A percentile compares a stretch with the other conserved stretches of the same genome.
Conservation (phyloP, 2,888 invertebrate species). For the Parthenolecanium corni region DNA sequence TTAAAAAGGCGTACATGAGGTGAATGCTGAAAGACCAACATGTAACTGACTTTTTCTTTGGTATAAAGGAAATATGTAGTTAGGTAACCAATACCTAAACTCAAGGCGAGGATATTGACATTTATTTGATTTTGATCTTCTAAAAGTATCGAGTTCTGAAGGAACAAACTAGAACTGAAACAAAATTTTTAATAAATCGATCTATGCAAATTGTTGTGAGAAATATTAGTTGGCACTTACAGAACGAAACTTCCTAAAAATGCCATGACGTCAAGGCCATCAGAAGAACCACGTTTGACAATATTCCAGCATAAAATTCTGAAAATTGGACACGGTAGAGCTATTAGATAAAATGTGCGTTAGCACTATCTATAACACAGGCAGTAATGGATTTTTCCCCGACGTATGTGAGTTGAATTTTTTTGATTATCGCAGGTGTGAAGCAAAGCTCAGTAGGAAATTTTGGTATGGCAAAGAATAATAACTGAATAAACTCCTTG, state of each 20-base stretch:
- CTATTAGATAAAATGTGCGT: not conserved
- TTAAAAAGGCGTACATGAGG: not conserved
- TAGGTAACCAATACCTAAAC: not conserved
- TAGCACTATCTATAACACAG: not conserved
- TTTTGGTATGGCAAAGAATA: too few relatives aligned
- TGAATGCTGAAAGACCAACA: not conserved
- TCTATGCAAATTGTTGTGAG: not conserved
- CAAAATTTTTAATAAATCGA: not conserved
- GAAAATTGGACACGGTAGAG: not conserved
- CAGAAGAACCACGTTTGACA: constrained; percentile 53
- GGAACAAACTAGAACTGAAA: constrained; percentile 9
- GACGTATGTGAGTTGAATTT: too few relatives aligned
- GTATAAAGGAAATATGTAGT: constrained; percentile 15
- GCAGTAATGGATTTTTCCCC: too few relatives aligned
- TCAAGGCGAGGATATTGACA: not conserved
- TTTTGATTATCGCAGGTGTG: too few relatives aligned
- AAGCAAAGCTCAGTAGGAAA: too few relatives aligned
- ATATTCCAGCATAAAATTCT: constrained; percentile 61
- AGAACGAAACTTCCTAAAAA: constrained; percentile 65
- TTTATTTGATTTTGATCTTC: constrained; percentile 13
- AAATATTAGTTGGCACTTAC: constrained; percentile 45
- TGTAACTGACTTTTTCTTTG: constrained; percentile 23
- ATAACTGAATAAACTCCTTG: too few relatives aligned
- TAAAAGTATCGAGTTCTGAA: constrained; percentile 8
- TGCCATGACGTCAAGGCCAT: constrained; percentile 53